Conservation (phyloP, 2,797 vertebrate genomes). For the Clarias platycephalus region DNA sequence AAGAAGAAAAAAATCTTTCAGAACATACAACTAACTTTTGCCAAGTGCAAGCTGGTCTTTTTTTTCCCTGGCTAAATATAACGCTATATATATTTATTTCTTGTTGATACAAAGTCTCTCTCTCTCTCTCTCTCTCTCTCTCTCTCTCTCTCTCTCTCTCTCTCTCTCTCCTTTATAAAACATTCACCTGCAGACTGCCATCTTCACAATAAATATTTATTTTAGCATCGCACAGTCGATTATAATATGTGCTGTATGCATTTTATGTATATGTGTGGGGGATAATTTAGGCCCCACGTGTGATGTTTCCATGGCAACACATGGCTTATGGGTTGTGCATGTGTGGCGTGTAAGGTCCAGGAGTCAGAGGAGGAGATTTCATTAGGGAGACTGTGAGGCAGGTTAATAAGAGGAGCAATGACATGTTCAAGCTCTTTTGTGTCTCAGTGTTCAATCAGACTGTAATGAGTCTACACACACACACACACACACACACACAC, state of each 20-base stretch:
- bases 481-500: background rate
- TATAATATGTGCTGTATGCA: background rate
- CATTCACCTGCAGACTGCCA: too few species aligned
- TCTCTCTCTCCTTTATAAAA: too few species aligned
- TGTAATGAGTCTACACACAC: background rate
- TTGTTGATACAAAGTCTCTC: background rate
- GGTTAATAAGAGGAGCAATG: slow-evolving; percentile 42
- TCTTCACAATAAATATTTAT: background rate
- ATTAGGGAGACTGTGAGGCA: slow-evolving; percentile 34
- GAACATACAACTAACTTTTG: background rate
- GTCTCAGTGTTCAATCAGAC: slow-evolving; percentile 36
- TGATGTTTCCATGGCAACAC: slow-evolving; percentile 30
- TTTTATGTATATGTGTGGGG: too few species aligned
- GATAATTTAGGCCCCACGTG: background rate
- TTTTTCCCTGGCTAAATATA: background rate
- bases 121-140: background rate
- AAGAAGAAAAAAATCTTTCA: background rate
- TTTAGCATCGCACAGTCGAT: background rate
- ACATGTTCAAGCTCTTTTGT: slow-evolving; percentile 7
- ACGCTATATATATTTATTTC: background rate
- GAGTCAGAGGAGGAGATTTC: slow-evolving; percentile 23
- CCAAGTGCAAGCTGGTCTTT: background rate
- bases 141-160: background rate
- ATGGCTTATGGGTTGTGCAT: background rate
- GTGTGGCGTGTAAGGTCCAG: background rate